Conservation (phyloP, 2,888 invertebrate species). For the Dermolepida albohirtum region DNA sequence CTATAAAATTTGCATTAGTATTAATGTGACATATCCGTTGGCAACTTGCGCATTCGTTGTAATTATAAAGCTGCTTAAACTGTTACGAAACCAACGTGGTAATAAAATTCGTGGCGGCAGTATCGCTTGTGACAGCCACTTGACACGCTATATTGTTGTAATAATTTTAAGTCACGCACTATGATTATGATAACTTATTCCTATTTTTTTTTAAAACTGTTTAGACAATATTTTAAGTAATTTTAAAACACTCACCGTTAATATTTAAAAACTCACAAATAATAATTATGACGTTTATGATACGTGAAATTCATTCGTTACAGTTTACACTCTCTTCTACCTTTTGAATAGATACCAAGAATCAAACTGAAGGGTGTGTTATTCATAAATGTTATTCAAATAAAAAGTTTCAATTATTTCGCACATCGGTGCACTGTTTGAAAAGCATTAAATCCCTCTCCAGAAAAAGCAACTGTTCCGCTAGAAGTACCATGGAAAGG, state of each 20-base stretch:
- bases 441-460: constrained; percentile 31
- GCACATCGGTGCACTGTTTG: constrained; percentile 35
- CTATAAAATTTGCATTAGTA: background rate
- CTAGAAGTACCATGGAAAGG: constrained; percentile 14
- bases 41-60: background rate
- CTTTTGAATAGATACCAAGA: constrained; percentile 7
- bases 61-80: constrained; percentile 7
- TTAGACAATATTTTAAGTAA: too few species aligned
- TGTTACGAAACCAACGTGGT: constrained; percentile 14
- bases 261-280: too few species aligned
- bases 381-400: constrained; percentile 21
- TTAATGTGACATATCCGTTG: too few species aligned
- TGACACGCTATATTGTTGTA: too few species aligned
- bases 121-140: background rate
- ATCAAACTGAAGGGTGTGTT: constrained; percentile 32
- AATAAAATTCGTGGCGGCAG: constrained; percentile 15
- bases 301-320: too few species aligned
- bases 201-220: too few species aligned
- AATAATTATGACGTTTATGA: too few species aligned
- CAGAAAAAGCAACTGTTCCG: constrained; percentile 30
- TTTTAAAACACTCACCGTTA: too few species aligned
- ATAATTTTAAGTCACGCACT: too few species aligned
- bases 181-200: too few species aligned
- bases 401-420: constrained; percentile 35
- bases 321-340: background rate